A percentile compares a stretch with the other conserved stretches of the same genome.
phyloP scores from a whole-genome alignment of 2,888 invertebrate genomes.

The Heliconius charithonia region DNA sequence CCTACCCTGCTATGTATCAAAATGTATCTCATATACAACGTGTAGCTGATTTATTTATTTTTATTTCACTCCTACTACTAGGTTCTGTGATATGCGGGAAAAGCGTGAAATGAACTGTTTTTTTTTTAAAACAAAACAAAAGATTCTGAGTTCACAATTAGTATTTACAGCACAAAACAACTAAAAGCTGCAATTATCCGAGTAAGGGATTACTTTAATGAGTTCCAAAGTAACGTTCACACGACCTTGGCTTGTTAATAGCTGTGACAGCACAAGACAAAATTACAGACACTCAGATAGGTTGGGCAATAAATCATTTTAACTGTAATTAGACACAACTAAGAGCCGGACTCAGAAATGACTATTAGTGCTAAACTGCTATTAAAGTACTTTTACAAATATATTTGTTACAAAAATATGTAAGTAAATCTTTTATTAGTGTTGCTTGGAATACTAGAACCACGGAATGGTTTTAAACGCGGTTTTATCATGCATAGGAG shows the following conservation, averaged over 20 bases:
- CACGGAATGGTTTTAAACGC: too few species aligned
- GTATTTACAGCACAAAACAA: background rate
- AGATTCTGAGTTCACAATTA: constrained; percentile 1
- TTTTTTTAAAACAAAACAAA: background rate
- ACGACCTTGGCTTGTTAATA: constrained; percentile 54
- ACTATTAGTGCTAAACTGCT: background rate
- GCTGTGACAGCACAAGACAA: constrained; percentile 52
- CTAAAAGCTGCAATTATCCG: constrained; percentile 3
- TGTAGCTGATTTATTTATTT: too few species aligned
- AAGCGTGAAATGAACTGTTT: background rate
- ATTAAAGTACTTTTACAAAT: background rate
- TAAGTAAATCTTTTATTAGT: too few species aligned
- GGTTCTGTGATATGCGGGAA: background rate
- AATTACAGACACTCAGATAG: constrained; percentile 53
- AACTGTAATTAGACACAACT: constrained; percentile 49
- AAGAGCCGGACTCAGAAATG: constrained; percentile 1
- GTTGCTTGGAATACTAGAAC: too few species aligned
- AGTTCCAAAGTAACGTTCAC: constrained; percentile 36
- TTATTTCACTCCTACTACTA: too few species aligned
- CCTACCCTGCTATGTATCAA: too few species aligned
- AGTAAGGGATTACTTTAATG: constrained; percentile 20
- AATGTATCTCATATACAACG: too few species aligned
- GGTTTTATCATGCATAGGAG: too few species aligned
- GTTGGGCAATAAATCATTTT: constrained; percentile 57
- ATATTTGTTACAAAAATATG: background rate